phyloP scores from a whole-genome alignment of 2,797 vertebrate genomes.

The Cynopterus sphinx region DNA sequence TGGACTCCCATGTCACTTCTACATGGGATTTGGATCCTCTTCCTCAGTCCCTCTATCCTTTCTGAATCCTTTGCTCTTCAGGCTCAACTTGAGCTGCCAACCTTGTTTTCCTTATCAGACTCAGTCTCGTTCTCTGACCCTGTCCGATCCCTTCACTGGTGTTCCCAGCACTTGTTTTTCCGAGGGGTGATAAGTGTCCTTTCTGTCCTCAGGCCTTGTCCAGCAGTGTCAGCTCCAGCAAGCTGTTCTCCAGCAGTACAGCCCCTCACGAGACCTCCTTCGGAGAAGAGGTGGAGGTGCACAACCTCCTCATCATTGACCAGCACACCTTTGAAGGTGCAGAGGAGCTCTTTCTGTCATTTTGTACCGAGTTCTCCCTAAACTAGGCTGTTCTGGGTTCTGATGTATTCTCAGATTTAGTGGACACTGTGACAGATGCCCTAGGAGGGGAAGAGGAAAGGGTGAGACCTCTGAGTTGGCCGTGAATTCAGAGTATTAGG shows the following conservation, averaged over 20 bases:
- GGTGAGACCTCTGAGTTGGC: not conserved
- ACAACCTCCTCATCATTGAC: conserved; percentile 98
- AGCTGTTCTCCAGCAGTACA: conserved; percentile 98
- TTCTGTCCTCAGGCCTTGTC: conserved; percentile 91
- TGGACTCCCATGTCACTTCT: not conserved
- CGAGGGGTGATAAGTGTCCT: not conserved
- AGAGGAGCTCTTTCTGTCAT: not conserved
- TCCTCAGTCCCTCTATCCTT: not conserved
- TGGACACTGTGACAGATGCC: not conserved
- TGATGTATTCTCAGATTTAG: not conserved
- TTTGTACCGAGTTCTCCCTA: fast-evolving
- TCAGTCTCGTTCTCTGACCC: fast-evolving
- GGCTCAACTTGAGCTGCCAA: not conserved
- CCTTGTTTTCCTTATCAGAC: not conserved
- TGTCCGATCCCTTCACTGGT: too few relatives aligned
- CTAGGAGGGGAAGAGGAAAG: not conserved
- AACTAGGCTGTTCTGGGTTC: fast-evolving
- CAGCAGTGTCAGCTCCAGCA: conserved; percentile 98
- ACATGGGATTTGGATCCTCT: not conserved
- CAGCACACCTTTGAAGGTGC: conserved; percentile 99
- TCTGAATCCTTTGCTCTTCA: not conserved
- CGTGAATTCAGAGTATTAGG: not conserved
- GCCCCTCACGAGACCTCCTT: conserved; percentile 98
- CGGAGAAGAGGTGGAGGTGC: conserved; percentile 98
- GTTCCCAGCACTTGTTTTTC: not conserved